A percentile compares a stretch with the other conserved stretches of the same genome.
Conservation (phyloP, 1,140 invertebrate species). For the Berghia stephanieae region DNA sequence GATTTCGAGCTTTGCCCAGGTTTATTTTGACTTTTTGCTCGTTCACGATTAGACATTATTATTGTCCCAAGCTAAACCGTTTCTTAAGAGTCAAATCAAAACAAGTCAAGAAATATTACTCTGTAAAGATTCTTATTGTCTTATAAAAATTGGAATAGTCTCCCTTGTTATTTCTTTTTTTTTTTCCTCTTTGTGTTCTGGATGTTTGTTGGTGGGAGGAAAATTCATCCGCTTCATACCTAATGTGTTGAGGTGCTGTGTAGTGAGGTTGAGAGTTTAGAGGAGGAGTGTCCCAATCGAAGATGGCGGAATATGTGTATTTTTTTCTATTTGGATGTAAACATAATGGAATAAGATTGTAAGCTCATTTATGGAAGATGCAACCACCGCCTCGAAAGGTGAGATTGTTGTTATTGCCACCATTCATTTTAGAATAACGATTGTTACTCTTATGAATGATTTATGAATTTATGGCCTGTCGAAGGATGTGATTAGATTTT, state of each 20-base stretch:
- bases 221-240: too few relatives aligned
- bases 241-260: too few relatives aligned
- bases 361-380: slow-evolving; percentile 16
- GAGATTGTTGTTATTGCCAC: slow-evolving; percentile 4
- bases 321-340: slow-evolving; percentile 15
- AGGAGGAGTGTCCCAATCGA: too few relatives aligned
- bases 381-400: slow-evolving; percentile 42
- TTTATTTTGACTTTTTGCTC: too few relatives aligned
- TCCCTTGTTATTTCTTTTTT: too few relatives aligned
- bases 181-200: slow-evolving; percentile 8
- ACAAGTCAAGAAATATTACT: too few relatives aligned
- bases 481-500: too few relatives aligned
- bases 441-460: not conserved
- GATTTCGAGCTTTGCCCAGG: too few relatives aligned
- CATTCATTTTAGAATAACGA: not conserved
- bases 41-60: not conserved
- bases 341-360: slow-evolving; percentile 15
- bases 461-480: too few relatives aligned
- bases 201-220: slow-evolving; percentile 34
- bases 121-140: too few relatives aligned
- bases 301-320: slow-evolving; percentile 17
- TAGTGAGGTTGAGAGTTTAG: too few relatives aligned
- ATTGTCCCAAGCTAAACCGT: slow-evolving; percentile 11
- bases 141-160: too few relatives aligned
- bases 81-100: not conserved